phyloP scores from a whole-genome alignment of 1,140 invertebrate species.

The Brachionus koreanus region DNA sequence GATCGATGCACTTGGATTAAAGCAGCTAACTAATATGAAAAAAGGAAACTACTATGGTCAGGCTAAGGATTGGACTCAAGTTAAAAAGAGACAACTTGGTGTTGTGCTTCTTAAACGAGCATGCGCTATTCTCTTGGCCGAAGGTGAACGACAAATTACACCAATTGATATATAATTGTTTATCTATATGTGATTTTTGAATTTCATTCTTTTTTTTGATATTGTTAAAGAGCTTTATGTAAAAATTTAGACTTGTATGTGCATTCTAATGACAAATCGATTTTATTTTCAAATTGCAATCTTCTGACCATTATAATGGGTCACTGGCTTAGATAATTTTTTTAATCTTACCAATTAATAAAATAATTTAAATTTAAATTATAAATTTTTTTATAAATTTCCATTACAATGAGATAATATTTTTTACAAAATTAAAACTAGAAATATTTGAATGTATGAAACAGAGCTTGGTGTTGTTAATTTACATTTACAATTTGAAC shows the following conservation, averaged over 20 bases:
- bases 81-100: conserved; percentile 70
- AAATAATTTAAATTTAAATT: neutral
- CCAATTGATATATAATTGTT: conserved; percentile 48
- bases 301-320: neutral
- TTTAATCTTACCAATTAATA: neutral
- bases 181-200: neutral
- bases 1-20: conserved; percentile 76
- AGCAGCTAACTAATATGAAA: conserved; percentile 75
- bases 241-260: neutral
- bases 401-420: too few relatives aligned
- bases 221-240: neutral
- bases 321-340: neutral
- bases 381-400: too few relatives aligned
- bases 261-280: conserved; percentile 13
- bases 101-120: conserved; percentile 77
- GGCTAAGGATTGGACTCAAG: conserved; percentile 68
- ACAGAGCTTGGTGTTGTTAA: too few relatives aligned
- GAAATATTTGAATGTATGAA: too few relatives aligned
- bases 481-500: too few relatives aligned
- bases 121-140: conserved; percentile 75
- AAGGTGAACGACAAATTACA: conserved; percentile 65
- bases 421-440: too few relatives aligned
- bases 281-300: neutral
- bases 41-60: conserved; percentile 77
- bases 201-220: neutral